Evolutionary conservation across 2,113 vertebrate species (phyloP), one percentile per base, ranked within the genome.

Genomic region (Trematomus loennbergii): DNA sequence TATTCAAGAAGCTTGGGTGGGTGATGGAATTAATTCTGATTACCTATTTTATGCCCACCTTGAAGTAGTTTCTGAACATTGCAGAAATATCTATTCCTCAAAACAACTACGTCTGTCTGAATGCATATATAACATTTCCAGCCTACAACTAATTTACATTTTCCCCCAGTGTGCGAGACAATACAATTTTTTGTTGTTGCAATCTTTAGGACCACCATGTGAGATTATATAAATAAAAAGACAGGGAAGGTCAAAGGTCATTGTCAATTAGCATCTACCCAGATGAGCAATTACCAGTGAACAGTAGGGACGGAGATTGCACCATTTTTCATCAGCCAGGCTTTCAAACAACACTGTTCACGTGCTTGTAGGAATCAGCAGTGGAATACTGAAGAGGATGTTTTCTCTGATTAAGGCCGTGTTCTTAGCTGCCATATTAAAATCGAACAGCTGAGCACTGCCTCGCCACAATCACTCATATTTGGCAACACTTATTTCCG

Each of bases 261-360:
- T 88, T 90, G 88, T 92, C 92, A 94, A 94, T 94, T 93, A 90
- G 84, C 75, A 85, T 85, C 74, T 78, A 89, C 87, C 84, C 88
- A 90, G 88, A 92, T 91, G 90, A 92, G 91, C 88, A 92, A 90
- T 91, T 91, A 93, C 75, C 68, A 91, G 75, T 88, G 86, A 88
- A 91, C 90, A 72, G 90, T 83, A 72, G 87, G 75, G 86, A 92
- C 33, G 63, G 78, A 87, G 90, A 93, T 92, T 93, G 91, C 88
- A 88, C 81, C 76, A 85, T 90, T 91, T 93, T 90, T 92, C 93
- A 91, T 92, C 90, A 90, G 81, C 86, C 58, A 29, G 80, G 75
- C 91, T 91, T 92, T 93, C 87, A 87, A 89, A 83, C 71, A 78
- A 75, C 78, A 72, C 72, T 72, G 85, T 87, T 89, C 77, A 76